Evolutionary conservation across 2,797 vertebrate species (phyloP), one percentile per base, ranked within the genome.

Genomic region (Carcharodon carcharias): DNA sequence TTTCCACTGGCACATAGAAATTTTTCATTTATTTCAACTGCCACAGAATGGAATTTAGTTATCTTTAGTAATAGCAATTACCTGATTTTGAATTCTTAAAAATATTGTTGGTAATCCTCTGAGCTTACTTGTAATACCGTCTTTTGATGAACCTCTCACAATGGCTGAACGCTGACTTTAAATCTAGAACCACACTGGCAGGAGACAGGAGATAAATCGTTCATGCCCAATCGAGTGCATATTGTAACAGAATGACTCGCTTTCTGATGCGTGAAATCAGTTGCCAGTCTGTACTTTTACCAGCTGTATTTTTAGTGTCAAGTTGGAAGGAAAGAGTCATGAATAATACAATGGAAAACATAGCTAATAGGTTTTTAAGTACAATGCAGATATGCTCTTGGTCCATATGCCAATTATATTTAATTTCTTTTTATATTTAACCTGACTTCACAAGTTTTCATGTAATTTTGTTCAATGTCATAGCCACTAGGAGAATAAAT

Each of bases 341-440:
- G 91, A 95, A 95, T 95, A 95, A 95, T 95, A 93, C 91, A 93
- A 67, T 93, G 91, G 63, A 67, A 93, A 93, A 93, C 91, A 93
- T 93, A 93, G 91, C 91, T 93, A 93, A 93, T 93, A 93, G 91
- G 91, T 67, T 93, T 93, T 93, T 93, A 67, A 67, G 91, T 93
- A 93, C 91, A 93, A 93, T 67, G 61, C 91, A 93, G 63, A 65
- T 93, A 93, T 93, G 63, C 91, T 45, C n/a, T 65, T 93, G 63
- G 61, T 67, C 91, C n/a, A 93, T 67, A 16, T 93, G 91, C 91
- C 91, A 93, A 93, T 93, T 93, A 67, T 93, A 93, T 93, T 93
- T 93, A 93, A 93, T 93, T 93, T 58, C 58, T 18, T 92, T 92
- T 92, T 92, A n/a, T 67, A 45, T 93, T 67, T 93, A 93, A 93